These are phyloP conservation scores for Aplochiton taeniatus DNA, from an alignment of 2,797 vertebrate genomes.

Conservation along the genomic window DNA sequence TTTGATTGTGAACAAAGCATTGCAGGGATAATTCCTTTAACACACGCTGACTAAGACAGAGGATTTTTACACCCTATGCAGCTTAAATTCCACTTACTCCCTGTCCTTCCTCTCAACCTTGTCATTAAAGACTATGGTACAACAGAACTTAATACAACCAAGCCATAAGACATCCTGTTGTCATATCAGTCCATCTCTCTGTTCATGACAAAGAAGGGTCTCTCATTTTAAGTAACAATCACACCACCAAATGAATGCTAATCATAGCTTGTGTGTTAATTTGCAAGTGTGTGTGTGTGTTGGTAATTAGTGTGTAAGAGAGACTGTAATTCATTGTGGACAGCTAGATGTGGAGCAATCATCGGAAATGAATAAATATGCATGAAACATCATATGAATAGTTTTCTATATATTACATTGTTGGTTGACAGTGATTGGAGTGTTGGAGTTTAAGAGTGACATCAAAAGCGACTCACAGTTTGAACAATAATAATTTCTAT, in stretches of 20 bases:
- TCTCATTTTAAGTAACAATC: too few relatives aligned
- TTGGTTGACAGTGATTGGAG: too few relatives aligned
- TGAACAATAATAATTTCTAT: too few relatives aligned
- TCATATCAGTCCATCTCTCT: too few relatives aligned
- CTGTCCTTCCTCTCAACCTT: constrained; percentile 21
- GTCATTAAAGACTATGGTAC: constrained; percentile 2
- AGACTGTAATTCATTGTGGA: neutral
- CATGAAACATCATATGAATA: constrained; percentile 53
- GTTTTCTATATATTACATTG: too few relatives aligned
- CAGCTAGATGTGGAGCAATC: constrained; percentile 39
- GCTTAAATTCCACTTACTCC: constrained; percentile 21
- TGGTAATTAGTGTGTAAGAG: neutral
- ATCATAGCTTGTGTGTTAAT: neutral
- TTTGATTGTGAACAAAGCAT: constrained; percentile 35
- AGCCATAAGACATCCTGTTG: neutral
- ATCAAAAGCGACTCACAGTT: too few relatives aligned
- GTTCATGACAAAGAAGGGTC: too few relatives aligned
- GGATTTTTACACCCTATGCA: constrained; percentile 2
- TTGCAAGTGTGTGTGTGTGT: neutral
- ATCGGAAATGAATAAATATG: constrained; percentile 68
- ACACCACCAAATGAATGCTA: too few relatives aligned
- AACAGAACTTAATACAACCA: constrained; percentile 22
- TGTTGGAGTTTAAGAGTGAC: too few relatives aligned
- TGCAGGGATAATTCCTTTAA: constrained; percentile 38
- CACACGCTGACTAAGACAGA: constrained; percentile 25